Evolutionary conservation across 2,888 invertebrate species (phyloP), one percentile per base, ranked within the genome.

Genomic region (Heliconius cydno): DNA sequence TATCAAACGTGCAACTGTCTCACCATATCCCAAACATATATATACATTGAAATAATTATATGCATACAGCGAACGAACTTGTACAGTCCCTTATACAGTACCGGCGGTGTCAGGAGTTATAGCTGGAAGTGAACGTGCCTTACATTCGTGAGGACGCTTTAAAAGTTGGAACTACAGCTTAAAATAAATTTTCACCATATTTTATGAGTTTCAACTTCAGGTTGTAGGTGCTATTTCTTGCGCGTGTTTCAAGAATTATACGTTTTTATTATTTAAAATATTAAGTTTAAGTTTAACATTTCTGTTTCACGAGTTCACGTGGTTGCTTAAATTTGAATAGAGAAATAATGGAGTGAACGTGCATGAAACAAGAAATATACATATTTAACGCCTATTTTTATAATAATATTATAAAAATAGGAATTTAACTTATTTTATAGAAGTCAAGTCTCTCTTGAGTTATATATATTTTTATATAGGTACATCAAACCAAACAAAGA

Each of bases 141-240:
- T 72, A 79, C 79, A 79, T 79, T 79, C 72, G 77, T 77, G 75
- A 75, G 74, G 76, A 65, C 70, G 74, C 78, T 72, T 72, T 81
- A 74, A 75, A 75, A 78, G 75, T 81, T 74, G 63, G 38, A 74
- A 70, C 74, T 79, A 72, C 77, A 65, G 38, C 67, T 79, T 81
- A 77, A 73, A 79, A 73, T 67, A 65, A 72, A 34, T 76, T 74
- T 63, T 63, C 67, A 46, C 80, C 66, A 78, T 80, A 78, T 78
- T 78, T 78, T 57, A 78, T 41, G 57, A 66, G 77, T 78, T 80
- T 70, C 80, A 38, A 57, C 70, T 41, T 70, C 80, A 38, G 77
- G 70, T 74, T 74, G 63, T 52, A 52, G 22, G 52, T 65, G 38
- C 25, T 65, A 65, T 74, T 74, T 74, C 74, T 74, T 74, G 41